Percentiles rank a stretch among this genome's conserved stretches.
Conservation (phyloP, 2,113 vertebrate species). For the Laterallus jamaicensis region DNA sequence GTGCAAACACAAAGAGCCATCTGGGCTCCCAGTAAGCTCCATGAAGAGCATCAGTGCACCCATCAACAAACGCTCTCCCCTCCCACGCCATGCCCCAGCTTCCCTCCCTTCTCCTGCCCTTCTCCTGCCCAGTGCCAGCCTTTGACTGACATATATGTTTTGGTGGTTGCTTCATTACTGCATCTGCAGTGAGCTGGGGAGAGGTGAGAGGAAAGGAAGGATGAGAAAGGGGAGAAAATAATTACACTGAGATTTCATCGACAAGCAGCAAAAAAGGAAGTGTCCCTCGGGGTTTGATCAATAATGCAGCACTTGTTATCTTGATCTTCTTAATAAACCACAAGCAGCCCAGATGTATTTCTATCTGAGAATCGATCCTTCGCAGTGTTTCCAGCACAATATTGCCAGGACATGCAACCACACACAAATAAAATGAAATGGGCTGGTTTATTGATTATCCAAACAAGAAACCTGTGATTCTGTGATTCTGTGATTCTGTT, state of each 20-base stretch:
- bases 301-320: slow-evolving; percentile 72
- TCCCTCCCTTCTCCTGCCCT: neutral
- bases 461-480: slow-evolving; percentile 21
- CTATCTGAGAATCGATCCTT: slow-evolving; percentile 55
- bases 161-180: neutral
- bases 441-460: slow-evolving; percentile 51
- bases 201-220: neutral
- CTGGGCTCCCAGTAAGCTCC: neutral
- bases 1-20: neutral
- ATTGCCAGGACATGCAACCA: neutral
- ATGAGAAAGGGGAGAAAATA: slow-evolving; percentile 37
- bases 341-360: slow-evolving; percentile 54
- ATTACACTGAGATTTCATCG: slow-evolving; percentile 50
- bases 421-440: slow-evolving; percentile 38
- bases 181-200: neutral
- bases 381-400: slow-evolving; percentile 45
- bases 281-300: slow-evolving; percentile 65
- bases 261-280: slow-evolving; percentile 18
- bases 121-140: neutral
- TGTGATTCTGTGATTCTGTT: too few species aligned
- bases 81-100: neutral
- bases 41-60: neutral
- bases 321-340: slow-evolving; percentile 72
- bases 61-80: neutral
- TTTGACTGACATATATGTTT: neutral